Evolutionary conservation across 2,888 invertebrate species (phyloP).

Genomic region (Rosalia funebris): DNA sequence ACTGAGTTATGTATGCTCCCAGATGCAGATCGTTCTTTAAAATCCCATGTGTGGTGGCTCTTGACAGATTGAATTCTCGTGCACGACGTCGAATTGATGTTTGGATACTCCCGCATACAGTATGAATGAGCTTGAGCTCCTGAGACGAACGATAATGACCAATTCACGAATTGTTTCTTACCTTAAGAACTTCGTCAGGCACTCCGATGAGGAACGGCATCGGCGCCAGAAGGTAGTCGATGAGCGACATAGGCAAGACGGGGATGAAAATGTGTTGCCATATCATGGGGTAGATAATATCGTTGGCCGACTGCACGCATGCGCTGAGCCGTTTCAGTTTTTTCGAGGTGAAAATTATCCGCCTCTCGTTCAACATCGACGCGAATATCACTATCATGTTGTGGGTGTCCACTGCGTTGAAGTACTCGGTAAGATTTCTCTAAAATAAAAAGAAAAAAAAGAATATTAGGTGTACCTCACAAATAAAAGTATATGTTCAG

Average conservation of each 20-base stretch:
- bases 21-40: no score
- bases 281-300: constrained; percentile 96
- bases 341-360: constrained; percentile 92
- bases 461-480: no score
- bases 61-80: no score
- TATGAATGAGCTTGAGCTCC: no score
- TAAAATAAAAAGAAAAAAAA: constrained; percentile 64
- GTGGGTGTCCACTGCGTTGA: constrained; percentile 92
- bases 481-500: no score
- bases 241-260: constrained; percentile 86
- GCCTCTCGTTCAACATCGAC: constrained; percentile 91
- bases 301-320: constrained; percentile 92
- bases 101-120: no score
- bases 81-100: no score
- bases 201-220: constrained; percentile 99
- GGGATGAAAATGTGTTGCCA: constrained; percentile 99
- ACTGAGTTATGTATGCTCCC: no score
- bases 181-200: constrained; percentile 84
- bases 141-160: no score
- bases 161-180: no score
- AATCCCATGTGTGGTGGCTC: no score
- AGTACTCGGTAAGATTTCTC: constrained; percentile 97
- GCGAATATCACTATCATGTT: constrained; percentile 97
- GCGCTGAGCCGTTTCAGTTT: constrained; percentile 91
- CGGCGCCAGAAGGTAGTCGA: constrained; percentile 92